Base-by-base conservation (phyloP, 2,888 invertebrate species). In the Cheilosia vernalis region DNA sequence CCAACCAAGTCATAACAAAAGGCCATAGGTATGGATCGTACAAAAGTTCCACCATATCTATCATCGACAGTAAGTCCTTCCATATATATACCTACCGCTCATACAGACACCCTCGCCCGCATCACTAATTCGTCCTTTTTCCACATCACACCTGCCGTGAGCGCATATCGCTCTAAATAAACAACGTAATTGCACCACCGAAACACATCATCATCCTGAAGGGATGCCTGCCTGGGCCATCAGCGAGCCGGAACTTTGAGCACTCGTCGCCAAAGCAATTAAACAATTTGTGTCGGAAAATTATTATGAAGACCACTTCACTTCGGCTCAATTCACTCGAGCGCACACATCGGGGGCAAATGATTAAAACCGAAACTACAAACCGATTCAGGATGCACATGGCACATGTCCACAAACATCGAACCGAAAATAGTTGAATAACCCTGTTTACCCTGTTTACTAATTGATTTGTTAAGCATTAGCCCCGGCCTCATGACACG, bases 381-480 rank as follows among this genome's bases (percentile, higher is more conserved):
- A 81, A 69, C 81, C 61, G 67, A 49, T 53, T 3, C 67, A 30
- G 30, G 63, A 37, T 44, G 58, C 27, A 58, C n/a, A 6, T n/a
- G 10, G 24, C 13, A 21, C 67, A 13, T 13, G 21, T 47, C 53
- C 40, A 10, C 27, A 40, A 49, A 55, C 47, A 30, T 21, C 53
- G 33, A 63, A 63, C 61, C 49, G 51, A 63, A 61, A 76, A 81
- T 76, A 63, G 81, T 69, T 81, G 76, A 81, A 76, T 76, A 76
- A 69, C 69, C 74, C 63, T 51, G 61, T 81, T 81, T 69, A 74
- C 55, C 81, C 69, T 56, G 74, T 63, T 81, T 81, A 56, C 76
- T 69, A 81, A 76, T 81, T 81, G 81, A 81, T 76, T 58, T 64
- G 76, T 76, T 81, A 55, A 76, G 76, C 61, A 55, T 67, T 61